Conservation (phyloP, 2,888 invertebrate species). For the Hirtodrosophila histrioides region DNA sequence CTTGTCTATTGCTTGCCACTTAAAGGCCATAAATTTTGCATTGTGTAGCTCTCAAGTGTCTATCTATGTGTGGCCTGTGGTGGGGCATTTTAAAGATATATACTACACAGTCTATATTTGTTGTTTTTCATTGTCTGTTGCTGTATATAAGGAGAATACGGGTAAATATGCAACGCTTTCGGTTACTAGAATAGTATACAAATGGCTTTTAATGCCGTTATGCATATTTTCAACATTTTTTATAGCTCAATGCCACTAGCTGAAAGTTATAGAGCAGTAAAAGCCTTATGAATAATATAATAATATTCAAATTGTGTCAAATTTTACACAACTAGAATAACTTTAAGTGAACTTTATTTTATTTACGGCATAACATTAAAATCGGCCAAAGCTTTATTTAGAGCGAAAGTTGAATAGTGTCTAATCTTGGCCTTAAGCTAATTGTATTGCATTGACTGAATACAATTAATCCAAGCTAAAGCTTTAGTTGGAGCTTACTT, state of each 20-base stretch:
- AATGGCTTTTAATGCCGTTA: constrained; percentile 14
- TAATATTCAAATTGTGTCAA: constrained; percentile 1
- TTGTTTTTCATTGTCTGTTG: no score
- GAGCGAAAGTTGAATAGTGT: no score
- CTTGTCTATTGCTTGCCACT: constrained; percentile 39
- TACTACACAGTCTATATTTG: constrained; percentile 2
- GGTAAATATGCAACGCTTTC: constrained; percentile 1
- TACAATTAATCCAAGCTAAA: no score
- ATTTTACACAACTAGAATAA: background rate
- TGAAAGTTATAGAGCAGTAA: background rate
- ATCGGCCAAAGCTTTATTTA: no score
- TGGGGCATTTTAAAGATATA: constrained; percentile 2
- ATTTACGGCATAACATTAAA: no score
- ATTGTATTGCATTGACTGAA: no score
- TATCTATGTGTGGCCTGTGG: background rate
- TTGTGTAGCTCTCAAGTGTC: constrained; percentile 12
- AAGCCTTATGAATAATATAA: background rate
- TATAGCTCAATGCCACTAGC: no score
- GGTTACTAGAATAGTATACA: constrained; percentile 8
- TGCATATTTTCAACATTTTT: background rate
- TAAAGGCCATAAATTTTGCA: constrained; percentile 40
- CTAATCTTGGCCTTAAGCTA: no score
- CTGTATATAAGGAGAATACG: no score
- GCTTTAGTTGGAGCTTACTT: no score
- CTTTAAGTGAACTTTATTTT: background rate